Base-by-base conservation (phyloP, 2,113 vertebrate species). In the Serranochromis macrocephalus region DNA sequence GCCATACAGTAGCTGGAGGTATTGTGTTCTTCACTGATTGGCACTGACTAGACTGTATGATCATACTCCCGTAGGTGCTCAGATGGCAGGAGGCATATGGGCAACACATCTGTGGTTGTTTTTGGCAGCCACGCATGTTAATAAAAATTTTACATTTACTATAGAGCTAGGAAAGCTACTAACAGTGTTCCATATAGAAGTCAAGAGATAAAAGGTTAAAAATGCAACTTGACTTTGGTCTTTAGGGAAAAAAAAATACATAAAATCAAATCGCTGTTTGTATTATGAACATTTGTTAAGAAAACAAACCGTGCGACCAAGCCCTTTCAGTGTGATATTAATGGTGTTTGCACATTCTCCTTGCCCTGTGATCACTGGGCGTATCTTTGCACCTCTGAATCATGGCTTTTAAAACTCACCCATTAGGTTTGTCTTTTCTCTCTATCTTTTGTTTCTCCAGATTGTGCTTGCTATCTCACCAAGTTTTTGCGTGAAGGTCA, bases 281-380 rank as follows among this genome's bases (percentile, higher is more conserved):
- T 80, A 73, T 86, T 81, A n/a, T 42, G 42, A 87, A 79, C 31
- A 57, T 83, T 63, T 21, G 7, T 85, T 82, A 88, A 85, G 91
- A 53, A 85, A 93, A 94, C 80, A 88, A 81, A 88, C 17, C 6
- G 3, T 57, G 19, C 13, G 5, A 57, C 88, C 82, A 78, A 93
- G 63, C 91, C 85, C 73, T 84, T 84, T 87, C 16, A 16, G 92
- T 89, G 89, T 7, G 6, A 85, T 85, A 92, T 90, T 89, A 93
- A 94, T 95, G 88, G 68, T 95, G 94, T 95, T 94, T 94, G 89
- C 92, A 83, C 91, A 92, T 81, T 92, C 63, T 91, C 91, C 81
- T 88, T 80, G 86, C 86, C 80, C 21, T 87, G 87, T 93, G 89
- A 93, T 91, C 81, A 75, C 63, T 82, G 87, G 93, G 89, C 16